Base-by-base conservation (phyloP, 2,113 vertebrate species). In the Perca fluviatilis region DNA sequence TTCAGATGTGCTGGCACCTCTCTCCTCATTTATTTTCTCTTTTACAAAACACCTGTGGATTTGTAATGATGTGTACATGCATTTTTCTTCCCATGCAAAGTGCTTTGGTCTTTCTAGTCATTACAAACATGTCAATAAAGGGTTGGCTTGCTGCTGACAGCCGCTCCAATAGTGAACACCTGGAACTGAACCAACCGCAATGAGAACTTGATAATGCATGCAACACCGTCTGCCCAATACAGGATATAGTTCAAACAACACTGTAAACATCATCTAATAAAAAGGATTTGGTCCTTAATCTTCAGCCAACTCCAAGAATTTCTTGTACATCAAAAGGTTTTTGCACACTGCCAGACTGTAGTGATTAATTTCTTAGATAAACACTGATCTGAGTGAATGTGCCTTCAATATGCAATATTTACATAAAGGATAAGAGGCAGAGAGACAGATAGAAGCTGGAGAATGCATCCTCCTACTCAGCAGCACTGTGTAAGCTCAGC, bases 11-110 rank as follows among this genome's bases (percentile, higher is more conserved):
- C 79, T 82, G 83, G 84, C 79, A 84, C 46, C 61, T 68, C 63
- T 66, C 40, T 40, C 57, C 69, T 80, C 80, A 73, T 85, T 90
- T 88, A 77, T 90, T 81, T 85, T 88, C 72, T 79, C 74, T 88
- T 89, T 88, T 72, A 88, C 56, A 70, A 88, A 91, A 90, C 91
- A 93, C 91, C 90, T 93, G 90, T 69, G 77, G 87, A 66, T 91
- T 85, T 87, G 84, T 90, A 84, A 89, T 83, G 80, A 86, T 84
- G 81, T 87, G 70, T 84, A 77, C 84, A 75, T 74, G 70, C 80
- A 60, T 74, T 82, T 79, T 69, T 81, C n/a, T 23, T n/a, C 62
- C 77, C 46, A 69, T 23, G 81, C 81, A 87, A 78, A 88, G 69
- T 21, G 51, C 73, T 82, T 77, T 76, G 69, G 65, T 76, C 80